A percentile compares a stretch with the other conserved stretches of the same genome.
Conservation (phyloP, 2,797 vertebrate genomes). For the Enteromius unitaeniatus region DNA sequence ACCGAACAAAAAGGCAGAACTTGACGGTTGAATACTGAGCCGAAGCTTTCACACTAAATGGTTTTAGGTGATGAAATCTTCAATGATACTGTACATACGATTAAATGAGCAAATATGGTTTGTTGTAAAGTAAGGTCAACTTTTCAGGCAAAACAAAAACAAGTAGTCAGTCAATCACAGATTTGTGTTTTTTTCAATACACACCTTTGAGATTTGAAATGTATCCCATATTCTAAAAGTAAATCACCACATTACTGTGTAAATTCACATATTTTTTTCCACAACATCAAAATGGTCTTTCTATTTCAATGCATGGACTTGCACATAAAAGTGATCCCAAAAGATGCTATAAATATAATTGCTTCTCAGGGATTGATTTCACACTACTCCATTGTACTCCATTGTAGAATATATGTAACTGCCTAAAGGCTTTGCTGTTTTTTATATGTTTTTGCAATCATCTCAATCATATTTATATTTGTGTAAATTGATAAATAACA, state of each 20-base stretch:
- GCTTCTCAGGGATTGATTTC: constrained; percentile 60
- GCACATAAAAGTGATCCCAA: constrained; percentile 35
- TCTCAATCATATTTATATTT: constrained; percentile 57
- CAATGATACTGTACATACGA: constrained; percentile 21
- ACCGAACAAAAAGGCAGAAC: constrained; percentile 20
- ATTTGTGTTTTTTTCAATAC: constrained; percentile 8
- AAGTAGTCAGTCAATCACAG: constrained; percentile 2
- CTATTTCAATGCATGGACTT: constrained; percentile 36
- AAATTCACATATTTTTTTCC: constrained; percentile 27
- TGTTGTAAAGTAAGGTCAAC: constrained; percentile 27
- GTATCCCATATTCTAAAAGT: neutral
- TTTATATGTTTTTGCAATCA: constrained; percentile 49
- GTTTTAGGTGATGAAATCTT: constrained; percentile 5
- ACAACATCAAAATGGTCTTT: constrained; percentile 11
- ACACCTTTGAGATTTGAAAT: constrained; percentile 29
- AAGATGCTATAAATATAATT: constrained; percentile 35
- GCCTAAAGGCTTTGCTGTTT: constrained; percentile 32
- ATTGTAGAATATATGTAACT: constrained; percentile 31
- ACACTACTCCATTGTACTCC: constrained; percentile 45
- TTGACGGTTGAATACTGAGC: constrained; percentile 26
- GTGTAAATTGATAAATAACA: constrained; percentile 48
- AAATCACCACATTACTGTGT: constrained; percentile 39
- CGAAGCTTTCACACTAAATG: constrained; percentile 8
- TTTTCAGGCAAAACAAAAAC: constrained; percentile 7
- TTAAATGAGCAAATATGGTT: constrained; percentile 31